phyloP scores from a whole-genome alignment of 2,797 vertebrate genomes.

The Garrulus glandarius region DNA sequence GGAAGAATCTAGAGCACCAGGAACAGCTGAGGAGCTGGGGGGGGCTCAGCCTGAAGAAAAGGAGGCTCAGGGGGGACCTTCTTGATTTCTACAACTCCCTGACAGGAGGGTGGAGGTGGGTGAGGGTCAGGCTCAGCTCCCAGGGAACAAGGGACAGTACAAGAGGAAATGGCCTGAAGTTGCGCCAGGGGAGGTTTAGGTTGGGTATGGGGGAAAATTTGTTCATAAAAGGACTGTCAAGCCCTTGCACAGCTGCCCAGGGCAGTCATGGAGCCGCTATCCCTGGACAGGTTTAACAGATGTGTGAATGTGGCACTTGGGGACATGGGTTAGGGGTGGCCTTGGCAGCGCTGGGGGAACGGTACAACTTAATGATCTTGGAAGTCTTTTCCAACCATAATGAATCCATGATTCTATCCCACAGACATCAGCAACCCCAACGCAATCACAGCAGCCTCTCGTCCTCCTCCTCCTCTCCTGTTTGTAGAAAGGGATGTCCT shows the following conservation, averaged over 20 bases:
- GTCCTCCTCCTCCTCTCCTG: neutral
- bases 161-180: neutral
- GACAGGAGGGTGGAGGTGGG: fast-evolving
- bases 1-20: neutral
- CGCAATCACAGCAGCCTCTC: neutral
- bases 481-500: neutral
- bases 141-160: neutral
- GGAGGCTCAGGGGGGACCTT: neutral
- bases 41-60: neutral
- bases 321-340: neutral
- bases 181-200: neutral
- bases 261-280: neutral
- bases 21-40: neutral
- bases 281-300: neutral
- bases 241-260: neutral
- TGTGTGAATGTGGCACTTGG: neutral
- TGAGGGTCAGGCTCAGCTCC: neutral
- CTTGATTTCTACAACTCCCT: fast-evolving
- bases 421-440: neutral
- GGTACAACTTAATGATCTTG: neutral
- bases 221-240: neutral
- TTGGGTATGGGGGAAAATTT: neutral
- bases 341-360: neutral
- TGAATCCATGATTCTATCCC: neutral
- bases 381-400: neutral